Evolutionary conservation across 2,797 vertebrate genomes (phyloP), one percentile per base, ranked within the genome.

Genomic region (Falco cherrug): DNA sequence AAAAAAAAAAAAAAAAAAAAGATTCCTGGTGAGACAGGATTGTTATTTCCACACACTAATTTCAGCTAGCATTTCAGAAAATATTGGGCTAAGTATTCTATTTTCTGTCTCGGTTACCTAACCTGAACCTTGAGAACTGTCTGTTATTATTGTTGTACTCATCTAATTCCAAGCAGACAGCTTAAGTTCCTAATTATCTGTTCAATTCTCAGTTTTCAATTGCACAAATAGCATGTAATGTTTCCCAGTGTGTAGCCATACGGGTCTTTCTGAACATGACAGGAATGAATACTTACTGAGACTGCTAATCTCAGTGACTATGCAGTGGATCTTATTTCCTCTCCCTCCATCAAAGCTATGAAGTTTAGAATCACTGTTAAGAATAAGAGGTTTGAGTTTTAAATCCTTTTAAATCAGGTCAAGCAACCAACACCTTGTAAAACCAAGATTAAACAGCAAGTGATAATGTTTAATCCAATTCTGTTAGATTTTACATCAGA

Each of bases 381-480:
- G 81, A 87, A 88, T 95, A 96, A 95, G 51, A 91, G 64, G 28
- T 83, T 93, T 93, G 80, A 86, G 84, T 94, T 97, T 94, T 87
- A 97, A 97, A 94, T 93, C 79, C 80, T 94, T 81, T 92, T 90
- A 97, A 97, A 92, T 95, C 90, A 94, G 87, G 82, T 96, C 96
- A 97, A 94, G 81, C 80, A 93, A 68, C 80, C 87, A 84, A 81
- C 73, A 87, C 82, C 92, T 92, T 96, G 93, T 93, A 90, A 97
- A 97, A 95, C 77, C 69, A 96, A 97, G 90, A 97, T 93, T 96
- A 97, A 97, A 95, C 77, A 96, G 84, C 73, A 91, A 88, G 82
- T 91, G 92, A 94, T 97, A 96, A 94, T 41, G 90, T 96, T 97
- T 97, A 96, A 96, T 97, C 83, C 75, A 88, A 88, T 77, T 96